phyloP scores from a whole-genome alignment of 2,888 invertebrate genomes.

The Eristalis arbustorum region DNA sequence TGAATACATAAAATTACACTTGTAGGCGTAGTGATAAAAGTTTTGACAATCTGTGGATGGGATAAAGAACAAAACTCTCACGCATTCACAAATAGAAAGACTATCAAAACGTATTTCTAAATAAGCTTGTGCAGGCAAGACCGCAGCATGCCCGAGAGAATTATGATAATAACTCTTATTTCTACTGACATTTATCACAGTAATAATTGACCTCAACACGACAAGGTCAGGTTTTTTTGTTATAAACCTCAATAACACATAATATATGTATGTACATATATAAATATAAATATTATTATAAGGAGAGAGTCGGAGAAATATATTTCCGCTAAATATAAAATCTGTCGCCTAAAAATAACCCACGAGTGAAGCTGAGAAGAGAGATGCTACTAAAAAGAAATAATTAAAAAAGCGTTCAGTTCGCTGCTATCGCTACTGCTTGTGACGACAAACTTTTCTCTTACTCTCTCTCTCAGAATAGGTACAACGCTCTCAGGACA shows the following conservation, averaged over 20 bases:
- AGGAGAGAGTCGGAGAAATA: slow-evolving; percentile 20
- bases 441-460: not conserved
- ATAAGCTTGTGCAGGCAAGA: not conserved
- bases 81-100: not conserved
- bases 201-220: slow-evolving; percentile 60
- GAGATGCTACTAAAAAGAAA: slow-evolving; percentile 7
- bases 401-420: slow-evolving; percentile 19
- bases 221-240: slow-evolving; percentile 55
- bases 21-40: not conserved
- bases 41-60: not conserved
- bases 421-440: too few relatives aligned
- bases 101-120: not conserved
- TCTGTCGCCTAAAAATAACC: slow-evolving; percentile 38
- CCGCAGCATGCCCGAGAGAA: not conserved
- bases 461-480: not conserved
- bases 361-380: not conserved
- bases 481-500: slow-evolving; percentile 8
- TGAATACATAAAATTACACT: not conserved
- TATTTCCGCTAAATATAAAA: slow-evolving; percentile 51
- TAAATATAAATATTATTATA: not conserved
- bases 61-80: not conserved
- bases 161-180: not conserved
- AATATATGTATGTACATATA: not conserved
- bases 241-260: slow-evolving; percentile 14
- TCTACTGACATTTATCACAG: not conserved